A percentile compares a stretch with the other conserved stretches of the same genome.
Evolutionary conservation across 2,888 invertebrate species (phyloP).

Genomic region (Zeuzera pyrina): DNA sequence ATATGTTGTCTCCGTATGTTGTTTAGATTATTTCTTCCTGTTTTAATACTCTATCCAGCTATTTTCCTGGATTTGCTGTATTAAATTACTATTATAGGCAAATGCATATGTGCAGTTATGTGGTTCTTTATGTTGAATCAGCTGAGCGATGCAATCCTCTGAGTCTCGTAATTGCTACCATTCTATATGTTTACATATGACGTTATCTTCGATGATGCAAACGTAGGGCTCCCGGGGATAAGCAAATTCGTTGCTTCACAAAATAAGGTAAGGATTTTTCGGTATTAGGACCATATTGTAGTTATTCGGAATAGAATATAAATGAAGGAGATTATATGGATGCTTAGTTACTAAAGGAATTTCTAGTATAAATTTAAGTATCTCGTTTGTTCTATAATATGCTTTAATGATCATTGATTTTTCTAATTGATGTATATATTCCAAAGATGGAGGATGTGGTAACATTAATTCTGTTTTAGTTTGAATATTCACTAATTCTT

Average conservation of each 20-base stretch:
- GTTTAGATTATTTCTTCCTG: no score
- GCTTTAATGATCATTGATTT: constrained; percentile 7
- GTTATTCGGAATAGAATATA: constrained; percentile 6
- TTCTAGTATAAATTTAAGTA: constrained; percentile 2
- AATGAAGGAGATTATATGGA: constrained; percentile 4
- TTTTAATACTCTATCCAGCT: no score
- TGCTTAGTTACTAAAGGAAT: constrained; percentile 2
- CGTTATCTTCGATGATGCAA: constrained; percentile 11
- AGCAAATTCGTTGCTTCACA: constrained; percentile 21
- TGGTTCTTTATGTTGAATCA: constrained; percentile 19
- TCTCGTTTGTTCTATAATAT: constrained; percentile 4
- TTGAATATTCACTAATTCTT: constrained; percentile 1
- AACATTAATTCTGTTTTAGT: constrained; percentile 1
- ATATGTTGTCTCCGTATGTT: no score
- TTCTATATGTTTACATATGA: constrained; percentile 19
- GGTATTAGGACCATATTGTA: constrained; percentile 11
- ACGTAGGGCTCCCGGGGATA: constrained; percentile 19
- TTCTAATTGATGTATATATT: constrained; percentile 3
- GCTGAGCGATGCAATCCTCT: constrained; percentile 18
- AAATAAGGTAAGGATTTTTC: constrained; percentile 18
- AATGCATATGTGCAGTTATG: constrained; percentile 19
- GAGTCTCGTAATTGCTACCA: constrained; percentile 16
- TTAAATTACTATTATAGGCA: no score
- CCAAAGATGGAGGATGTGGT: not conserved
- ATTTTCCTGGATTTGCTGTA: no score